A percentile compares a stretch with the other conserved stretches of the same genome.
Conservation (phyloP, 2,113 vertebrate species). For the Poecilia latipinna region DNA sequence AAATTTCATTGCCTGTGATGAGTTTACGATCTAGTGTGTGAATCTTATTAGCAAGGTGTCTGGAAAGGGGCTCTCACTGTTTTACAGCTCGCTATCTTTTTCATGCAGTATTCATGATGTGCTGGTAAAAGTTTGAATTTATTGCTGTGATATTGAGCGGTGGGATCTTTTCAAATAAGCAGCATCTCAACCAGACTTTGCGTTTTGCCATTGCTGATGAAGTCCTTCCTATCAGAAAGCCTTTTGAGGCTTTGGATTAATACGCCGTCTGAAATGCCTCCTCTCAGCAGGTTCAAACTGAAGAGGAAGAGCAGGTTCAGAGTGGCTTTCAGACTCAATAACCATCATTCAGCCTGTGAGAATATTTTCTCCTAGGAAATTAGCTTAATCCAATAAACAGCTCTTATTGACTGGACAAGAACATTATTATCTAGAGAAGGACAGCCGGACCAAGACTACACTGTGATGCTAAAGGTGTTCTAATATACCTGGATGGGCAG, state of each 20-base stretch:
- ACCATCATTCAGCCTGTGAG: slow-evolving; percentile 1
- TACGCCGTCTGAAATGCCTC: slow-evolving; percentile 3
- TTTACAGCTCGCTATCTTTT: slow-evolving; percentile 5
- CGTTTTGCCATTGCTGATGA: slow-evolving; percentile 12
- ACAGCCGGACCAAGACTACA: background rate
- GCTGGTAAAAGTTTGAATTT: background rate
- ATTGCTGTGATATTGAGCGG: slow-evolving; percentile 13
- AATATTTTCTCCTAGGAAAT: slow-evolving; percentile 10
- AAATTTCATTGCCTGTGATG: slow-evolving; percentile 32
- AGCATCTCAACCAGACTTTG: slow-evolving; percentile 23
- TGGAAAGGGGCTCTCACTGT: background rate
- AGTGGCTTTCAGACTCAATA: slow-evolving; percentile 6
- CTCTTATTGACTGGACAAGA: slow-evolving; percentile 1
- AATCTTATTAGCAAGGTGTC: slow-evolving; percentile 22
- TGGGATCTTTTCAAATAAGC: slow-evolving; percentile 8
- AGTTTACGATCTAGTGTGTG: slow-evolving; percentile 18
- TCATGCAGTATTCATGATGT: slow-evolving; percentile 23
- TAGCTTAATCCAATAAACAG: slow-evolving; percentile 1
- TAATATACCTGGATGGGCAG: background rate
- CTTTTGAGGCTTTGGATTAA: slow-evolving; percentile 32
- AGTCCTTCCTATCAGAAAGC: slow-evolving; percentile 4
- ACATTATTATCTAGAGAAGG: background rate
- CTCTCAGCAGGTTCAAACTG: slow-evolving; percentile 24
- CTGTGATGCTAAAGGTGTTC: background rate
- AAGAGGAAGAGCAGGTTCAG: background rate